Percentiles rank a stretch among this genome's conserved stretches.
phyloP scores from a whole-genome alignment of 2,797 vertebrate species.

The Cyprinodon diabolis region DNA sequence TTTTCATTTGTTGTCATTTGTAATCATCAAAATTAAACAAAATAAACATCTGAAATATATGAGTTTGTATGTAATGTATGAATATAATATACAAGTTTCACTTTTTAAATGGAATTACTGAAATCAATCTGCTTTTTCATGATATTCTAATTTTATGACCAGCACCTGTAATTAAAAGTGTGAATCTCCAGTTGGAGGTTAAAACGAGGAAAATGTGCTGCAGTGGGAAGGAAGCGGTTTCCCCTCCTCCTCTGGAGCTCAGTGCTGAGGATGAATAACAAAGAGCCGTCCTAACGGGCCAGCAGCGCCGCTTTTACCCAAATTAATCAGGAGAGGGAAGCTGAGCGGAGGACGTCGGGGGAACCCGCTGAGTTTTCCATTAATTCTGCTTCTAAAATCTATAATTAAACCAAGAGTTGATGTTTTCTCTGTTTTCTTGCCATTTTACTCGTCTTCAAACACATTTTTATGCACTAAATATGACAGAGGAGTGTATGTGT shows the following conservation, averaged over 20 bases:
- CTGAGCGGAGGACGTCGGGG: conserved; percentile 23
- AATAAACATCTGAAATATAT: too few species aligned
- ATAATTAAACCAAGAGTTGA: conserved; percentile 59
- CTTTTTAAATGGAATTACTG: too few species aligned
- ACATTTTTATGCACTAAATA: conserved; percentile 12
- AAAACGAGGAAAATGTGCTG: conserved; percentile 4
- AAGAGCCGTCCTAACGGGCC: conserved; percentile 23
- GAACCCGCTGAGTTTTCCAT: conserved; percentile 49
- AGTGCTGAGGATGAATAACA: conserved; percentile 38
- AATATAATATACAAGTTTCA: too few species aligned
- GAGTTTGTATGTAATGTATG: too few species aligned
- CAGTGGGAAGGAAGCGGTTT: conserved; percentile 8
- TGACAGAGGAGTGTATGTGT: conserved; percentile 10
- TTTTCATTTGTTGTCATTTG: too few species aligned
- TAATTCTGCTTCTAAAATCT: conserved; percentile 56
- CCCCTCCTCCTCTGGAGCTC: conserved; percentile 21
- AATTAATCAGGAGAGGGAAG: conserved; percentile 43
- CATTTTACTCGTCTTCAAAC: conserved; percentile 7
- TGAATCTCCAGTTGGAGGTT: neutral
- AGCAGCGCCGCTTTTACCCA: conserved; percentile 40
- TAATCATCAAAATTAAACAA: too few species aligned
- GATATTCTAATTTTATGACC: too few species aligned
- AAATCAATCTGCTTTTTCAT: too few species aligned
- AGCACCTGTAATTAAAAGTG: neutral
- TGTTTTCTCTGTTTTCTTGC: conserved; percentile 28